Base-by-base conservation (phyloP, 2,797 vertebrate genomes). In the Tamandua tetradactyla region DNA sequence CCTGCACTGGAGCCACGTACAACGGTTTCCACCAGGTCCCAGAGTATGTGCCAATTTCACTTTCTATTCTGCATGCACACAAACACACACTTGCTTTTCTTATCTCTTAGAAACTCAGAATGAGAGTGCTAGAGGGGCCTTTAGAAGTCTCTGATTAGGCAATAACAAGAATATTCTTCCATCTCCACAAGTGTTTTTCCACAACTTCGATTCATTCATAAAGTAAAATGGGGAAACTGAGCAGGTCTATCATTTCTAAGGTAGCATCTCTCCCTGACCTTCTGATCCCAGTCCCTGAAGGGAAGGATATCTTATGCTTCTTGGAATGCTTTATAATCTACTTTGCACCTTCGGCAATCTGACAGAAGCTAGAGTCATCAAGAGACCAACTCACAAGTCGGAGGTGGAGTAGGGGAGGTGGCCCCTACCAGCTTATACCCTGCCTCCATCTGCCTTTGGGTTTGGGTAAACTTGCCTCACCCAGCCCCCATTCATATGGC, bases 1-100 rank as follows among this genome's bases (percentile, higher is more conserved):
- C 12, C 5, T 14, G 0, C 30, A 64, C 27, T 66, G 2, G 11
- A 1, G 9, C 37, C 3, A 0, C 0, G 0, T 35, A 13, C 4
- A 20, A 66, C 23, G 4, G 14, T 49, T 61, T 42, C 62, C 78
- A 1, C 35, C 13, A 52, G 76, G 55, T 35, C 10, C 4, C 2
- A 1, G n/a, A 55, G 52, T 35, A 52, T 57, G 30, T 71, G 66
- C 8, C 7, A 15, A 42, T 40, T 49, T 71, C 52, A 66, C 61
- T 35, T 49, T 42, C 1, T 37, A 32, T 15, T 30, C 62, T 64
- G 32, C 32, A 17, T 11, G 23, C 15, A 6, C n/a, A 27, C 5
- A 17, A 17, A 9, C 12, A n/a, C 20, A 10, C 7, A 17, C 52
- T 64, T 9, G 32, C 7, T 61, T 22, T 69, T 25, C n/a, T 80